Percentiles rank a stretch among this genome's conserved stretches.
Evolutionary conservation across 2,113 vertebrate species (phyloP).

Genomic region (Uria lomvia): DNA sequence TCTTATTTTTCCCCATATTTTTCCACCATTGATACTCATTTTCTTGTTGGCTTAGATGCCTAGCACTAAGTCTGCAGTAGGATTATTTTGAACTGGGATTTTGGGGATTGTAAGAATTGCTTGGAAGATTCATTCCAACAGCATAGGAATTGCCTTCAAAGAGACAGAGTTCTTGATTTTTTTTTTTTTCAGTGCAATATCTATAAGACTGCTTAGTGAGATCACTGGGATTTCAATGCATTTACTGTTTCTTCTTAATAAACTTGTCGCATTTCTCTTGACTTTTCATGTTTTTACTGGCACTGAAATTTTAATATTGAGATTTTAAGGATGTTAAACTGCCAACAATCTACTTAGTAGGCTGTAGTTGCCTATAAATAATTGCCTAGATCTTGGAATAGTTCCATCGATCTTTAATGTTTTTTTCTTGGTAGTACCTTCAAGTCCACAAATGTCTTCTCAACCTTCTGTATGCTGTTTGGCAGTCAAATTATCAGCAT

Average conservation of each 20-base stretch:
- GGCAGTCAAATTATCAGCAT: neutral
- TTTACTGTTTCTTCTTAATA: neutral
- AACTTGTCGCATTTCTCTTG: neutral
- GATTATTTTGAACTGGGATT: neutral
- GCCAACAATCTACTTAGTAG: neutral
- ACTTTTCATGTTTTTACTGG: neutral
- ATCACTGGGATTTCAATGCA: neutral
- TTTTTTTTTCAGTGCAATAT: neutral
- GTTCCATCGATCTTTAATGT: accelerated
- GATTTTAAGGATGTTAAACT: neutral
- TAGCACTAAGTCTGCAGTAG: neutral
- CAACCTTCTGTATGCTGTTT: neutral
- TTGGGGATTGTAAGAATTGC: neutral
- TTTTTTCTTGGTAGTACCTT: neutral
- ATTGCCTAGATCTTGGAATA: neutral
- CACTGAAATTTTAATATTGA: neutral
- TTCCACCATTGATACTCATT: accelerated
- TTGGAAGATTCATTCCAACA: neutral
- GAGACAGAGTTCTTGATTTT: neutral
- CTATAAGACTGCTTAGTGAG: neutral
- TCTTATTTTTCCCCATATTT: neutral
- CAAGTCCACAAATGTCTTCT: neutral
- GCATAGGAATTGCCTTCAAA: neutral
- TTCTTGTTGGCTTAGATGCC: neutral
- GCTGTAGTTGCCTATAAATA: neutral